Conservation (phyloP, 2,888 invertebrate species). For the Volucella inflata region DNA sequence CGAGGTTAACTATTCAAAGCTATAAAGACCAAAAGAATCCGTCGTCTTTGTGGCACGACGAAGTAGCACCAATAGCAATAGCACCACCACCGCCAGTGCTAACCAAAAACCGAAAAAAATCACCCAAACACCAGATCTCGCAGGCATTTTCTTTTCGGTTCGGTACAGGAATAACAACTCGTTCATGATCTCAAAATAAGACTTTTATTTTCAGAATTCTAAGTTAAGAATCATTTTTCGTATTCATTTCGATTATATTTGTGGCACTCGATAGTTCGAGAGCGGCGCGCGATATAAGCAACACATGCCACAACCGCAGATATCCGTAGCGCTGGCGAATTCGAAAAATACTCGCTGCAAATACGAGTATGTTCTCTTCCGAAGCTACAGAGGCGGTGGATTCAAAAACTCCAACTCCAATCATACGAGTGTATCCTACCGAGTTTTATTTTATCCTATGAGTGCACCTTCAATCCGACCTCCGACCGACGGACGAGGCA, state of each 20-base stretch:
- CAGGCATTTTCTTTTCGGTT: conserved; percentile 65
- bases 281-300: conserved; percentile 47
- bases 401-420: conserved; percentile 17
- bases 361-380: conserved; percentile 18
- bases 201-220: conserved; percentile 76
- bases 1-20: conserved; percentile 57
- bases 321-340: conserved; percentile 37
- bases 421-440: not conserved
- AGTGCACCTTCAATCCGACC: conserved; percentile 1
- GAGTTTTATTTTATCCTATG: conserved; percentile 18
- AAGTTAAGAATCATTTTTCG: conserved; percentile 76
- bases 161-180: conserved; percentile 74
- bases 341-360: conserved; percentile 45
- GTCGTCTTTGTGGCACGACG: conserved; percentile 8
- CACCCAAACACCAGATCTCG: conserved; percentile 66
- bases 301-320: conserved; percentile 19
- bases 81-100: conserved; percentile 60
- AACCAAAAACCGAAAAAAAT: conserved; percentile 59
- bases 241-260: conserved; percentile 75
- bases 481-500: conserved; percentile 4
- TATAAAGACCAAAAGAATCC: conserved; percentile 58
- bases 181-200: conserved; percentile 76
- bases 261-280: conserved; percentile 73
- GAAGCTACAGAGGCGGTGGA: not conserved
- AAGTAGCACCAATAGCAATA: conserved; percentile 25